Percentiles rank a stretch among this genome's conserved stretches.
These are phyloP conservation scores for Atethmia centrago DNA, from an alignment of 2,888 invertebrate species.

Conservation along the genomic window DNA sequence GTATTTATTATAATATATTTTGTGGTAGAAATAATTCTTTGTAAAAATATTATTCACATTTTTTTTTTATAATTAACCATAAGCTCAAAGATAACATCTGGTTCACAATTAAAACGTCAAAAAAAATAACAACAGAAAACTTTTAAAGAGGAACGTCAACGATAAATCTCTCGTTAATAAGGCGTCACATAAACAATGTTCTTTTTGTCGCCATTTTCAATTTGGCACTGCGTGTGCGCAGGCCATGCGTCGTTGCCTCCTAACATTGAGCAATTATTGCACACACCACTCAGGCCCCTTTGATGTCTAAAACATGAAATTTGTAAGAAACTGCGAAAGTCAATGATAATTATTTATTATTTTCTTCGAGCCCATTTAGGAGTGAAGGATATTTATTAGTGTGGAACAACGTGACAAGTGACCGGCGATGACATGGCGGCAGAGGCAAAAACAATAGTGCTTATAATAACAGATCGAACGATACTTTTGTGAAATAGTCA, in stretches of 20 bases:
- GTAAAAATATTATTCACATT: slow-evolving; percentile 10
- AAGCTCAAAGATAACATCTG: slow-evolving; percentile 59
- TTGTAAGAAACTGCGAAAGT: slow-evolving; percentile 71
- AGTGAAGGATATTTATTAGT: slow-evolving; percentile 64
- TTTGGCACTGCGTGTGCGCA: slow-evolving; percentile 81
- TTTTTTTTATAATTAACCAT: slow-evolving; percentile 22
- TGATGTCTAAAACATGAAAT: slow-evolving; percentile 78
- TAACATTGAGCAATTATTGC: slow-evolving; percentile 79
- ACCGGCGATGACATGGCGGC: slow-evolving; percentile 57
- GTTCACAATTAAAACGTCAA: slow-evolving; percentile 60
- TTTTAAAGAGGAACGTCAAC: slow-evolving; percentile 75
- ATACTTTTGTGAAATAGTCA: slow-evolving; percentile 43
- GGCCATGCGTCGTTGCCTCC: slow-evolving; percentile 74
- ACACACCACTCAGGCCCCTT: slow-evolving; percentile 75
- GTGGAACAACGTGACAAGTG: slow-evolving; percentile 59
- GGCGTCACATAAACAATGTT: slow-evolving; percentile 83
- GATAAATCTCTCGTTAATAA: slow-evolving; percentile 86
- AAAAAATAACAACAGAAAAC: slow-evolving; percentile 71
- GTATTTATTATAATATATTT: slow-evolving; percentile 1
- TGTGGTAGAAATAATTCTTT: background rate
- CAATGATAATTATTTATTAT: slow-evolving; percentile 69
- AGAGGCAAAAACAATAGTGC: slow-evolving; percentile 67
- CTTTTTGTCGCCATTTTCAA: slow-evolving; percentile 78
- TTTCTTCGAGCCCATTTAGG: slow-evolving; percentile 69
- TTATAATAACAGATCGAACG: slow-evolving; percentile 41